These are phyloP conservation scores for Melanerpes formicivorus DNA, from an alignment of 2,113 vertebrate genomes.

Conservation along the genomic window DNA sequence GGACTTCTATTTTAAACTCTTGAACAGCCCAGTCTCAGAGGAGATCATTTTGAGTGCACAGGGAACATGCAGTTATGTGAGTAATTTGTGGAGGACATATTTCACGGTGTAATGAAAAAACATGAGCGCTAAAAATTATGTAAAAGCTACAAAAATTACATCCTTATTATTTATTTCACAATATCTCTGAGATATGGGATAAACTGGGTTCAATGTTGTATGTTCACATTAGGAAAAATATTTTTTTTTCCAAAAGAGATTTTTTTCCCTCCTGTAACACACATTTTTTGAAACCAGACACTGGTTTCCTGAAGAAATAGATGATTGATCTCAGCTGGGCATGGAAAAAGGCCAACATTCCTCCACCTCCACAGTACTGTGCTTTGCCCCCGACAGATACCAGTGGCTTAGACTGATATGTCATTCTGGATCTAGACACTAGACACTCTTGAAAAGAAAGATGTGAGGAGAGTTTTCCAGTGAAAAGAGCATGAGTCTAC, in stretches of 20 bases:
- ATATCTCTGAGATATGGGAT: background rate
- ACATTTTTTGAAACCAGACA: background rate
- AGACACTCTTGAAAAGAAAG: background rate
- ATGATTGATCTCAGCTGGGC: background rate
- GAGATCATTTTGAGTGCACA: background rate
- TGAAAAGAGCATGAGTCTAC: background rate
- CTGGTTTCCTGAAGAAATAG: background rate
- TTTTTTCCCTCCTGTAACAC: background rate
- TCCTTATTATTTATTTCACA: conserved; percentile 43
- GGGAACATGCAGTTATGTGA: background rate
- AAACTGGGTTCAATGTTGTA: background rate
- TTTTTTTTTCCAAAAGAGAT: background rate
- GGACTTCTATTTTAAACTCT: background rate
- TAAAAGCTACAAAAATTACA: background rate
- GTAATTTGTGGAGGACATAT: background rate
- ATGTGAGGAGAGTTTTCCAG: background rate
- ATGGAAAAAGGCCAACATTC: background rate
- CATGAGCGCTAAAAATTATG: conserved; percentile 7
- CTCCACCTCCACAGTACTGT: background rate
- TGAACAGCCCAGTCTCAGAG: background rate
- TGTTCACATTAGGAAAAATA: background rate
- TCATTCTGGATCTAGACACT: background rate
- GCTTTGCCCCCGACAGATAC: background rate
- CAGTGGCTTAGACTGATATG: background rate
- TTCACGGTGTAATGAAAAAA: background rate